phyloP scores from a whole-genome alignment of 2,888 invertebrate species.

The Orthosia incerta region DNA sequence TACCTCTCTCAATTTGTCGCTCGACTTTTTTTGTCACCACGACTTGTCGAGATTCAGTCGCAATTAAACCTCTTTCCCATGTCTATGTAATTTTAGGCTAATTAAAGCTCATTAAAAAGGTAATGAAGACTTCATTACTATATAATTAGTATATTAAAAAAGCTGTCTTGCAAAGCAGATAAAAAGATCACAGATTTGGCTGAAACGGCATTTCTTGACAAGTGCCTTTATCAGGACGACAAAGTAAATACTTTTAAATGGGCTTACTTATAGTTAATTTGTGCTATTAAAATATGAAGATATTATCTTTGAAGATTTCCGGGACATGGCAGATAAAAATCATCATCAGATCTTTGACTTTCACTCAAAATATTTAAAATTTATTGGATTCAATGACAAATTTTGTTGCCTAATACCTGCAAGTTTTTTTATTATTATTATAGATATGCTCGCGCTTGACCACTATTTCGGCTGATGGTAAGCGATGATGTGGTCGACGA shows the following conservation, averaged over 20 bases:
- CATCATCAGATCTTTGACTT: neutral
- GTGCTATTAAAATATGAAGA: neutral
- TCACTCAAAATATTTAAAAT: neutral
- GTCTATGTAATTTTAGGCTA: slow-evolving; percentile 70
- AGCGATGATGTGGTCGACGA: too few species aligned
- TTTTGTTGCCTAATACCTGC: neutral
- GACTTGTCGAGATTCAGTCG: slow-evolving; percentile 73
- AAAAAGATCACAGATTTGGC: slow-evolving; percentile 37
- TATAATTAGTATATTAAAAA: slow-evolving; percentile 63
- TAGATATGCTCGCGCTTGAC: too few species aligned
- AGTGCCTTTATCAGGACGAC: neutral
- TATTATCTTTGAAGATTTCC: slow-evolving; percentile 7
- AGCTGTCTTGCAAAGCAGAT: slow-evolving; percentile 18
- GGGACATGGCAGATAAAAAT: neutral
- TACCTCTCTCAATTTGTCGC: slow-evolving; percentile 80
- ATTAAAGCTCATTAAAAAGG: slow-evolving; percentile 60
- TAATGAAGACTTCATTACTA: slow-evolving; percentile 56
- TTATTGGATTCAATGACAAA: neutral
- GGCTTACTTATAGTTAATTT: slow-evolving; percentile 33
- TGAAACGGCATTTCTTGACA: slow-evolving; percentile 37
- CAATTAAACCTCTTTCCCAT: slow-evolving; percentile 80
- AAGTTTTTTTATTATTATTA: too few species aligned
- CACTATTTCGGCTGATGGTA: too few species aligned
- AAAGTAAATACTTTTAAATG: slow-evolving; percentile 5
- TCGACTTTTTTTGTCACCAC: slow-evolving; percentile 79